These are phyloP conservation scores for Ferdinandea cuprea DNA, from an alignment of 2,888 invertebrate genomes.

Conservation along the genomic window DNA sequence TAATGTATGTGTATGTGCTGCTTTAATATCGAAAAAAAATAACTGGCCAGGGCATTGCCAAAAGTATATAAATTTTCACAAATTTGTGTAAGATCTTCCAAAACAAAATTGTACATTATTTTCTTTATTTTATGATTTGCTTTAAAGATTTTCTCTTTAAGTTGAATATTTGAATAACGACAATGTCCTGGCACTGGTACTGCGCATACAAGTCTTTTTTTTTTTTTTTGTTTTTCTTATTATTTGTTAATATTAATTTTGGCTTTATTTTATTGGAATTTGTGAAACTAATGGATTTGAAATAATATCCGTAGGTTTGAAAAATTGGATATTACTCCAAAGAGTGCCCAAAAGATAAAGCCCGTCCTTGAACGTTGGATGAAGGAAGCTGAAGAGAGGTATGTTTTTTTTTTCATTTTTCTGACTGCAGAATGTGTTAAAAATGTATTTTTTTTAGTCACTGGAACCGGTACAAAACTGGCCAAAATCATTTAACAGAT, in stretches of 20 bases:
- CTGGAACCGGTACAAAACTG: constrained; percentile 93
- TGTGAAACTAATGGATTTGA: constrained; percentile 4
- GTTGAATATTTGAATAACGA: constrained; percentile 81
- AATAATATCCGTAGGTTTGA: constrained; percentile 90
- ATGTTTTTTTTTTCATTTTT: neutral
- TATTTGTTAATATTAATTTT: constrained; percentile 30
- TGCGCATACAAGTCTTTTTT: constrained; percentile 76
- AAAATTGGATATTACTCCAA: constrained; percentile 99
- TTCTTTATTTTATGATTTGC: constrained; percentile 53
- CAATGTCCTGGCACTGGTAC: constrained; percentile 88
- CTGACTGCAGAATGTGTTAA: neutral
- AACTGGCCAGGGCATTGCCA: constrained; percentile 96
- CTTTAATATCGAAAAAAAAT: constrained; percentile 74
- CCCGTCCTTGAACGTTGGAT: constrained; percentile 99
- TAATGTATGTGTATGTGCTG: constrained; percentile 71
- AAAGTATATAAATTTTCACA: constrained; percentile 49
- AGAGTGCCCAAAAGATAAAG: constrained; percentile 99
- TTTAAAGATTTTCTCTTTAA: constrained; percentile 33
- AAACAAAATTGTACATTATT: constrained; percentile 45
- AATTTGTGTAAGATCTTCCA: constrained; percentile 56
- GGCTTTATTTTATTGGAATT: neutral
- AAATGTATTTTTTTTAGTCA: constrained; percentile 80
- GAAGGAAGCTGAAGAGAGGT: constrained; percentile 99
- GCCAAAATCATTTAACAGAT: constrained; percentile 96
- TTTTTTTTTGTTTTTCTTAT: constrained; percentile 27